Conservation (phyloP, 1,140 invertebrate species). For the Drosophila novamexicana region DNA sequence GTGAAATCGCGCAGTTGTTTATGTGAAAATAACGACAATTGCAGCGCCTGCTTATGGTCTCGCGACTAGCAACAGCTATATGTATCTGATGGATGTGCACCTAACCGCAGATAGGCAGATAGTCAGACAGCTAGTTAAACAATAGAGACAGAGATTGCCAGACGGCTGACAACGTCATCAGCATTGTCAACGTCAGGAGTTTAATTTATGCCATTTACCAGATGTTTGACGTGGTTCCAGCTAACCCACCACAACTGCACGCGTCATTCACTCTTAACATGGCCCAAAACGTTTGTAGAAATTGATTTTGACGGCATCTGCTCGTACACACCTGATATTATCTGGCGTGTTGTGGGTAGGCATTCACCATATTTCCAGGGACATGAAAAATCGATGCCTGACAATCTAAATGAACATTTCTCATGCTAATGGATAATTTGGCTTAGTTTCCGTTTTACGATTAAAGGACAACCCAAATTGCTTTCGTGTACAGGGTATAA, state of each 20-base stretch:
- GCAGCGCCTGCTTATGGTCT: slow-evolving; percentile 34
- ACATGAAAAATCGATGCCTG: slow-evolving; percentile 13
- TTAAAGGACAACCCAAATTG: neutral
- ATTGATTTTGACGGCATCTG: slow-evolving; percentile 7
- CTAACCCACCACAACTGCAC: neutral
- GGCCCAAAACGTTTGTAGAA: neutral
- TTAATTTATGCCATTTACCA: slow-evolving; percentile 29
- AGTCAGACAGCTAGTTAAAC: slow-evolving; percentile 37
- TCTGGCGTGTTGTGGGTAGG: neutral
- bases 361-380: slow-evolving; percentile 5
- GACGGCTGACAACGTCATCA: slow-evolving; percentile 58
- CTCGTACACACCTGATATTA: neutral
- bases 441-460: neutral
- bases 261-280: slow-evolving; percentile 10
- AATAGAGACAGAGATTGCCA: slow-evolving; percentile 35
- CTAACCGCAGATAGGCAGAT: slow-evolving; percentile 18
- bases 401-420: slow-evolving; percentile 13
- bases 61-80: slow-evolving; percentile 9
- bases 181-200: slow-evolving; percentile 22
- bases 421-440: slow-evolving; percentile 20
- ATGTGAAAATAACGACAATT: slow-evolving; percentile 49
- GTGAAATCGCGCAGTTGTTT: slow-evolving; percentile 41
- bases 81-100: slow-evolving; percentile 45
- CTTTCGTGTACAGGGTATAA: neutral
- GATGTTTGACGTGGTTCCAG: slow-evolving; percentile 21